Percentiles rank a stretch among this genome's conserved stretches.
phyloP scores from a whole-genome alignment of 2,888 invertebrate genomes.

The Abrostola tripartita region DNA sequence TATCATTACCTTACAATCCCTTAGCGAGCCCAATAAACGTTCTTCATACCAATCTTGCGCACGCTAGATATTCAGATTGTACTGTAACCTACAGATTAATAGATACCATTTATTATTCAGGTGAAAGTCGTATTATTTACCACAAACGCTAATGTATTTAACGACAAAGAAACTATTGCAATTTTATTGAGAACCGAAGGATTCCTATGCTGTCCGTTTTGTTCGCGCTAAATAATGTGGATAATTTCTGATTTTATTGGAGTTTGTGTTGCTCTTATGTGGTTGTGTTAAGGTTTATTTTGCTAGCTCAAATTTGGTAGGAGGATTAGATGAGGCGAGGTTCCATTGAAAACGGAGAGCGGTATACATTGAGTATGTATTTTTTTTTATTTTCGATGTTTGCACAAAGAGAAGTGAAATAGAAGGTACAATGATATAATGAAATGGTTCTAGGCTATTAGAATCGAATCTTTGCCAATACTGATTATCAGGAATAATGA shows the following conservation, averaged over 20 bases:
- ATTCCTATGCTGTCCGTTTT: slow-evolving; percentile 55
- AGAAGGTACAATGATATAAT: too few relatives aligned
- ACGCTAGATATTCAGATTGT: slow-evolving; percentile 57
- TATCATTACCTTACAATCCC: slow-evolving; percentile 44
- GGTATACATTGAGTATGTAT: background rate
- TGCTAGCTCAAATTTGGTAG: background rate
- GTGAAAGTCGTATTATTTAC: slow-evolving; percentile 60
- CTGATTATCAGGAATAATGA: too few relatives aligned
- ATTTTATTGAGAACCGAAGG: slow-evolving; percentile 56
- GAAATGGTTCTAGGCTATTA: too few relatives aligned
- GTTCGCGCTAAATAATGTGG: slow-evolving; percentile 45
- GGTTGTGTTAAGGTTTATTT: slow-evolving; percentile 27
- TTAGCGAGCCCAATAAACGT: slow-evolving; percentile 36
- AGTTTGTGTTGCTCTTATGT: slow-evolving; percentile 18
- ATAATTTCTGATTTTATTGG: slow-evolving; percentile 21
- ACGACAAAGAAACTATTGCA: slow-evolving; percentile 64
- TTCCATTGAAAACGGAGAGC: slow-evolving; percentile 23
- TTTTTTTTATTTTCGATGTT: too few relatives aligned
- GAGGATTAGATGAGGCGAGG: slow-evolving; percentile 22
- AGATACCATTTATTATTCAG: slow-evolving; percentile 54
- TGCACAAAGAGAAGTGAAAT: too few relatives aligned
- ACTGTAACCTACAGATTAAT: slow-evolving; percentile 54
- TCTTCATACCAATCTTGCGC: slow-evolving; percentile 51
- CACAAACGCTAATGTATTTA: slow-evolving; percentile 58
- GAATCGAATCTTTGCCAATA: background rate